Evolutionary conservation across 2,888 invertebrate species (phyloP), one percentile per base, ranked within the genome.

Genomic region (Melanotus villosus): DNA sequence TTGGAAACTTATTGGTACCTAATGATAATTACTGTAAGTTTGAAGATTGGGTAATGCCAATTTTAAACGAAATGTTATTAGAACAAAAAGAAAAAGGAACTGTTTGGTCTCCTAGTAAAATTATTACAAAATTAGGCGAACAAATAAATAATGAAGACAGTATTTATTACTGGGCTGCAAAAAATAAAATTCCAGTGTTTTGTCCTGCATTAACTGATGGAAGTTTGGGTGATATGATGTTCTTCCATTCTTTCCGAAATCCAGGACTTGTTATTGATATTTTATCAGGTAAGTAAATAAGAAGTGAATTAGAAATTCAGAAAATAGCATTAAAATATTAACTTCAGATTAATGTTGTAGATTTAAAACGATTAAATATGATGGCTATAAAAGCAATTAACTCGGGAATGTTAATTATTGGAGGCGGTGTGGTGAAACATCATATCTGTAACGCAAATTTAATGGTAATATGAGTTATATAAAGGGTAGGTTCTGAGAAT

Each of bases 371-470:
- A 63, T 85, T 99, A 21, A 99, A 99, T 85, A 92, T 93, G 16
- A 96, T 99, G 90, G 95, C 99, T 12, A 94, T 98, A 7, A 95
- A 95, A 83, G 96, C 99, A 0, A 87, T 91, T 19, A 93, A 96
- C 81, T 93, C 95, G n/a, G 99, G 99, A 9, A 95, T 99, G 90
- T 93, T 99, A 36, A 97, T 99, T 70, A 85, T 99, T 67, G 99
- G 99, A 2, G 98, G 98, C 0, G 98, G 98, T 6, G 87, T 99
- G 0, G 89, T 99, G n/a, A 99, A 99, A 85, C 99, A 99, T 86
- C 99, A 99, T 82, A 98, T 99, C 77, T 98, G 97, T 85, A 99
- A 99, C 88, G 98, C 99, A 1, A 99, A 99, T 88, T 88, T 99
- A 64, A 99, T 99, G 99, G 92, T 92, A 85, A 84, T n/a, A 78